A percentile compares a stretch with the other conserved stretches of the same genome.
These are phyloP conservation scores for Helarctos malayanus DNA, from an alignment of 2,797 vertebrate genomes.

Conservation along the genomic window DNA sequence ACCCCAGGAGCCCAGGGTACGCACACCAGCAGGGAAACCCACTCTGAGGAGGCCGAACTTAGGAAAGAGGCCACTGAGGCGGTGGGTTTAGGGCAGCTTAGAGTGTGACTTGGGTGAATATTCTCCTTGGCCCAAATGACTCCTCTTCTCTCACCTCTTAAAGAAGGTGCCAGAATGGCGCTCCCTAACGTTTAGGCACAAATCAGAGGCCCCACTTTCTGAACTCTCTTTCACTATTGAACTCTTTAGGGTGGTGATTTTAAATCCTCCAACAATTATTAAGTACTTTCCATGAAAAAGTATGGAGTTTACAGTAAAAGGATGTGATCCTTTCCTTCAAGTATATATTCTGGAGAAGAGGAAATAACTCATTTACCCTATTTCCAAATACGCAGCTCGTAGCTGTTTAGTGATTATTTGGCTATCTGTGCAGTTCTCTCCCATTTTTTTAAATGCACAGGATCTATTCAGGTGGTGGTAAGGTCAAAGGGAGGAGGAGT, in stretches of 20 bases:
- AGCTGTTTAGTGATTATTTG: neutral
- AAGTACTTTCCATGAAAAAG: neutral
- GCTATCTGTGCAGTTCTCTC: neutral
- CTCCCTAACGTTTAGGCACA: neutral
- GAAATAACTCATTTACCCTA: neutral
- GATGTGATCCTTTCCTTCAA: neutral
- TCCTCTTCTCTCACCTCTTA: neutral
- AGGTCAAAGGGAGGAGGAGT: neutral
- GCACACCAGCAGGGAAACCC: accelerated
- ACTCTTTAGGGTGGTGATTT: neutral
- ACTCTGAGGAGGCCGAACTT: too few species aligned
- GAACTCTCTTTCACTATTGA: neutral
- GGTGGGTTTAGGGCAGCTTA: neutral
- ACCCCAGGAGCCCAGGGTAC: neutral
- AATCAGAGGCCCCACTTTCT: neutral
- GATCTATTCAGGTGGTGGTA: neutral
- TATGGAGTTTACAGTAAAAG: neutral
- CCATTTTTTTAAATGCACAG: neutral
- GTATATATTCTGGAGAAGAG: neutral
- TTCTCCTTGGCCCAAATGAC: neutral
- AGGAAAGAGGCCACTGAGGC: neutral
- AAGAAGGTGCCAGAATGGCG: neutral
- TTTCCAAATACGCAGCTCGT: neutral
- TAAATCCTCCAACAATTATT: neutral
- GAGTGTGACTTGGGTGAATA: neutral